Evolutionary conservation across 1,140 invertebrate genomes (phyloP), one percentile per base, ranked within the genome.

Genomic region (Galleria mellonella): DNA sequence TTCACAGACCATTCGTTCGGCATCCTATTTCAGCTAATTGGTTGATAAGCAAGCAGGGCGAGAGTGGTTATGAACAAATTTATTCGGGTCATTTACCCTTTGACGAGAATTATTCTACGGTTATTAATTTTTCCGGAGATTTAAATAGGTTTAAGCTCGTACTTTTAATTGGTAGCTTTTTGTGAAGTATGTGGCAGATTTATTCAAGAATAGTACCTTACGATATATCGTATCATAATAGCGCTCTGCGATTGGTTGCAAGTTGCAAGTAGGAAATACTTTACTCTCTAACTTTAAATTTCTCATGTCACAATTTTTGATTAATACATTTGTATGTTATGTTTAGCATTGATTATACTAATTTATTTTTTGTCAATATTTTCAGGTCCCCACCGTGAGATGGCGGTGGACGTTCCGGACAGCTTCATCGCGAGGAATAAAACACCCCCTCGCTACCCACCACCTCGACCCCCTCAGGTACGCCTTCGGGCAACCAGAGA

Each of bases 351-450:
- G 17, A 6, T 6, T 2, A 23, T 23, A 15, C 10, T 46, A 51
- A 51, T 49, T 32, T 32, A 32, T 32, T 27, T 33, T 57, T 15
- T 47, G 7, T 27, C 33, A 51, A 23, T 23, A 12, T 43, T 83
- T 84, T 43, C 86, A 90, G 91, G 93, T 84, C 94, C 94, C 69
- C 94, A 95, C 89, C 92, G 94, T 72, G 98, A 99, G 91, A 97
- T 99, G 94, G 96, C 98, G 67, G 97, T 99, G 72, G 98, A 99
- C 87, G 97, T 98, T 52, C 98, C 98, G 66, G 97, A 98, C 72
- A 94, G 92, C 68, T 98, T 99, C 87, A 92, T 98, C 58, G 94
- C 91, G 56, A 90, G 92, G 78, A 95, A 94, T 85, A 98, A 96
- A 89, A 97, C 92, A 50, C 95, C 93, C 54, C 97, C 95, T 56